These are phyloP conservation scores for Drosophila leonis DNA, from an alignment of 2,888 invertebrate species.

Conservation along the genomic window DNA sequence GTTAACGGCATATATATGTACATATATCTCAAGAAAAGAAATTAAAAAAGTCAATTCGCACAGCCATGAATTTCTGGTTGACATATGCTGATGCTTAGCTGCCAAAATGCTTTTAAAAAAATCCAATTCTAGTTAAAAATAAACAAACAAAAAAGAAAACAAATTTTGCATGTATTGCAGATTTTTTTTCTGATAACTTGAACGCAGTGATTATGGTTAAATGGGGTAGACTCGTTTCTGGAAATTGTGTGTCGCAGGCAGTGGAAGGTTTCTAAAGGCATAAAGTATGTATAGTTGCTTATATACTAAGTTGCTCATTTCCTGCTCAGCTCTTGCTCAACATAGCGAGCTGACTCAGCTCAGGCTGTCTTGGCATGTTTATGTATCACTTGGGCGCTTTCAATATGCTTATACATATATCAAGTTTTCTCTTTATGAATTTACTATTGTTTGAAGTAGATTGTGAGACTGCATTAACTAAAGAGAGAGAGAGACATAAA, in stretches of 20 bases:
- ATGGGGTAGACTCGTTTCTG: neutral
- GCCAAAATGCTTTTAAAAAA: slow-evolving; percentile 75
- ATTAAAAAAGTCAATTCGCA: slow-evolving; percentile 15
- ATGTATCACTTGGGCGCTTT: neutral
- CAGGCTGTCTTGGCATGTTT: neutral
- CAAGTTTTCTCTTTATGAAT: neutral
- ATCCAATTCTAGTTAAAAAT: slow-evolving; percentile 7
- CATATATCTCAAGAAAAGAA: neutral
- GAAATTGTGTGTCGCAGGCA: neutral
- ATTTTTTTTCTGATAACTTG: neutral
- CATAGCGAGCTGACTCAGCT: neutral
- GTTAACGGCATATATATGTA: slow-evolving; percentile 18
- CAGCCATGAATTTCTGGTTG: slow-evolving; percentile 31
- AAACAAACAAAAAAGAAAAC: neutral
- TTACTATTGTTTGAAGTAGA: neutral
- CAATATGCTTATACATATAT: neutral
- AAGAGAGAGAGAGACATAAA: too few relatives aligned
- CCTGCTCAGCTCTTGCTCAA: neutral
- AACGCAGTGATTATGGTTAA: neutral
- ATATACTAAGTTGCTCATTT: neutral
- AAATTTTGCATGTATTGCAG: neutral
- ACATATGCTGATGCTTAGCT: slow-evolving; percentile 57
- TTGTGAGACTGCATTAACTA: too few relatives aligned
- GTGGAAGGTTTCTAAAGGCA: neutral
- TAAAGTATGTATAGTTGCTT: neutral